Percentiles rank a stretch among this genome's conserved stretches.
phyloP scores from a whole-genome alignment of 2,797 vertebrate genomes.

The Macrochelys suwanniensis region DNA sequence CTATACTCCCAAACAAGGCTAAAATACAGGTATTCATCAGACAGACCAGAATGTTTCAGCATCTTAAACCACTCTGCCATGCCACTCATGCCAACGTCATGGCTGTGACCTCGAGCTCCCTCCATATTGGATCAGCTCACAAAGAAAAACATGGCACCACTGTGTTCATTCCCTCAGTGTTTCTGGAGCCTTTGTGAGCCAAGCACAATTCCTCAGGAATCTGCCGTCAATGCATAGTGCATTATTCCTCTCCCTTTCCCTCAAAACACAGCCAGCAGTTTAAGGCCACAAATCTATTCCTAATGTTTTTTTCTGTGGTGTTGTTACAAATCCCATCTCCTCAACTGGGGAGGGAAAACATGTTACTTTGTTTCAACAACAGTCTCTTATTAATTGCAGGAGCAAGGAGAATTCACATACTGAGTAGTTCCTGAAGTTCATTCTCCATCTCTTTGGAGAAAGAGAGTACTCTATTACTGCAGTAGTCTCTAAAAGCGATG shows the following conservation, averaged over 20 bases:
- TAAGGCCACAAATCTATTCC: neutral
- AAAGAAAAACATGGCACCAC: no score
- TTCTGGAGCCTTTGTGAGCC: neutral
- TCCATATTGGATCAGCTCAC: no score
- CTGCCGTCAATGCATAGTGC: neutral
- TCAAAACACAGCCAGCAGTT: neutral
- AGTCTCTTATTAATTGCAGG: neutral
- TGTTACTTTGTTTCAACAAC: rapidly evolving
- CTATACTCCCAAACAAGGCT: no score
- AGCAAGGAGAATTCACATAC: neutral
- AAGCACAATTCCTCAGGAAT: neutral
- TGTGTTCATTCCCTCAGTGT: neutral
- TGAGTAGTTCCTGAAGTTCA: neutral
- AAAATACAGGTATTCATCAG: no score
- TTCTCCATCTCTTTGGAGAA: rapidly evolving
- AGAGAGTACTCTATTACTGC: neutral
- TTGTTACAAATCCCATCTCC: neutral
- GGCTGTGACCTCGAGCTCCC: no score
- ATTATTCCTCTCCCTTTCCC: neutral
- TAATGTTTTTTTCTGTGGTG: neutral
- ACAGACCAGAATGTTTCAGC: neutral
- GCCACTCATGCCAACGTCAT: no score
- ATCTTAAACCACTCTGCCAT: neutral
- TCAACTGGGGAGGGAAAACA: rapidly evolving
- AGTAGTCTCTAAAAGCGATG: neutral